phyloP scores from a whole-genome alignment of 2,113 vertebrate species.

The Halcyon senegalensis region DNA sequence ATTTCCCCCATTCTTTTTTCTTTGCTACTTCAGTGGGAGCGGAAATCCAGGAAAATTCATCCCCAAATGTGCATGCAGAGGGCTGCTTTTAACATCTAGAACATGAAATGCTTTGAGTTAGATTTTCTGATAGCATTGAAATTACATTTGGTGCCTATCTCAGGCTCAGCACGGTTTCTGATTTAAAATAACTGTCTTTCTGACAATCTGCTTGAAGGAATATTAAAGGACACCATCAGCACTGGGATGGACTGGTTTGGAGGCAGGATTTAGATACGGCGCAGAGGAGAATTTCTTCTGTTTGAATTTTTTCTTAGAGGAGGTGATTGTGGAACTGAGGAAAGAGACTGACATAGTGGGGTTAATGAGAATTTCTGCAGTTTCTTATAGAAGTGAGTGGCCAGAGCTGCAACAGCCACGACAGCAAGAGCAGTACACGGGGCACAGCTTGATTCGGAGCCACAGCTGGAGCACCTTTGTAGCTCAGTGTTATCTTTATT shows the following conservation, averaged over 20 bases:
- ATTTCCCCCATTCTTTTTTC: not conserved
- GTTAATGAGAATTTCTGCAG: not conserved
- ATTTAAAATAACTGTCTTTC: not conserved
- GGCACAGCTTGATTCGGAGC: too few species aligned
- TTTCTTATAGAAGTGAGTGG: not conserved
- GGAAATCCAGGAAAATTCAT: not conserved
- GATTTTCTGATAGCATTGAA: not conserved
- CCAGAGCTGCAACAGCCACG: too few species aligned
- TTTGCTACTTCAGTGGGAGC: not conserved
- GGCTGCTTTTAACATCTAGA: not conserved
- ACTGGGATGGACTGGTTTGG: not conserved
- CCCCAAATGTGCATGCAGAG: not conserved
- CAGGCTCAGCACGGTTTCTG: not conserved
- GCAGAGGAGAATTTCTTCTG: not conserved
- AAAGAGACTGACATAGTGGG: not conserved
- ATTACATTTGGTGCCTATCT: not conserved
- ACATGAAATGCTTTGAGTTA: not conserved
- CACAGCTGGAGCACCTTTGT: fast-evolving
- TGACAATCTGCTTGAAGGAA: not conserved
- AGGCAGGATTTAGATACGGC: fast-evolving
- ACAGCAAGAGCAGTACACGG: fast-evolving
- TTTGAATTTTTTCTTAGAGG: not conserved
- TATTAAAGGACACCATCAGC: not conserved
- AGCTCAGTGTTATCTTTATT: not conserved
- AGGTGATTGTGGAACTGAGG: not conserved